Evolutionary conservation across 2,888 invertebrate species (phyloP).

Genomic region (Deilephila elpenor): DNA sequence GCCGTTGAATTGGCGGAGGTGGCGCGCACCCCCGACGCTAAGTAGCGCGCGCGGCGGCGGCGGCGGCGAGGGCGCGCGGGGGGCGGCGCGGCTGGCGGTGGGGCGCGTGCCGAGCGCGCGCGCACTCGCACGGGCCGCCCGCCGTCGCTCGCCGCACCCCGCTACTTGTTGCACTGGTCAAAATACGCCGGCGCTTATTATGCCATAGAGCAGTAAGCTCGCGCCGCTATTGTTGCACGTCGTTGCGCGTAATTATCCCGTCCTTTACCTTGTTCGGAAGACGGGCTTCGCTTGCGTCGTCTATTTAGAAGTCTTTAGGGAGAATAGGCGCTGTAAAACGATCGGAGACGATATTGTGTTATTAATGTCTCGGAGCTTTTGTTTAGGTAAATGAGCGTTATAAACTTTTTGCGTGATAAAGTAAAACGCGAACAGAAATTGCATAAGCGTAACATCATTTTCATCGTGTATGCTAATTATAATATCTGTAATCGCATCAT

Average conservation of each 20-base stretch:
- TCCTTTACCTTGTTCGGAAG: slow-evolving; percentile 82
- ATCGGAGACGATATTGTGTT: slow-evolving; percentile 71
- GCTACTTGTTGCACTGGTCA: slow-evolving; percentile 80
- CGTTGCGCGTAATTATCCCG: slow-evolving; percentile 83
- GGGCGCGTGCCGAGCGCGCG: slow-evolving; percentile 80
- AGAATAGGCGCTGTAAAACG: slow-evolving; percentile 74
- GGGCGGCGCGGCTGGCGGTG: slow-evolving; percentile 70
- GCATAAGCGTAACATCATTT: slow-evolving; percentile 25
- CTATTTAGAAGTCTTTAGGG: slow-evolving; percentile 80
- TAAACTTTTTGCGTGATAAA: slow-evolving; percentile 50
- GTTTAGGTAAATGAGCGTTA: slow-evolving; percentile 59
- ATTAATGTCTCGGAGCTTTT: slow-evolving; percentile 66
- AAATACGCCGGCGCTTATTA: slow-evolving; percentile 82
- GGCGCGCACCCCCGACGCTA: slow-evolving; percentile 87
- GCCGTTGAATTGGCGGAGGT: slow-evolving; percentile 83
- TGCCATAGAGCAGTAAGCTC: slow-evolving; percentile 79
- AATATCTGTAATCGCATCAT: background rate
- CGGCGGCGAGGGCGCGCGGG: slow-evolving; percentile 61
- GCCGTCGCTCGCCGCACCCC: slow-evolving; percentile 48
- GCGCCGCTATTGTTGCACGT: slow-evolving; percentile 83
- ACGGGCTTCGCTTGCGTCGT: slow-evolving; percentile 72
- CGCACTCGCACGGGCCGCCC: slow-evolving; percentile 63
- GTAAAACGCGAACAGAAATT: slow-evolving; percentile 27
- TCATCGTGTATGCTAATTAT: slow-evolving; percentile 1
- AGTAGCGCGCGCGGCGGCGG: slow-evolving; percentile 76